Base-by-base conservation (phyloP, 2,113 vertebrate genomes). In the Sprattus sprattus region DNA sequence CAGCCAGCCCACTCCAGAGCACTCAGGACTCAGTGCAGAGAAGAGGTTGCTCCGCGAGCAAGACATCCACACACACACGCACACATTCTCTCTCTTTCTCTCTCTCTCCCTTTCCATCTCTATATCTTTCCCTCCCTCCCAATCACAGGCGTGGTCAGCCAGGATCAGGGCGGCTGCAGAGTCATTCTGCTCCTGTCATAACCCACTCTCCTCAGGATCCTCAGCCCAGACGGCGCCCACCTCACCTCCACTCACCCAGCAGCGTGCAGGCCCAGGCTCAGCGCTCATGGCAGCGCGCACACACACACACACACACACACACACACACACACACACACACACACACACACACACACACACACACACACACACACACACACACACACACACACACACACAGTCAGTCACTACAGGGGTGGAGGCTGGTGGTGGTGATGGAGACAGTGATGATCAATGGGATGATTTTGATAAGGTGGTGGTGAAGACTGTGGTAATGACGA, bases 271-370 rank as follows among this genome's bases (percentile, higher is more conserved):
- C 50, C 2, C 10, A 47, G 32, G 18, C 20, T 20, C 46, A 32
- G 25, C n/a, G 2, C 81, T 32, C 82, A 83, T 50, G 28, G 16
- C 6, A 2, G 82, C 81, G 25, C 22, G 20, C 47, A 50, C 9
- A 44, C 84, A 85, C 84, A 85, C 75, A 85, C 25, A 81, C 25
- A 28, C 50, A 81, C 50, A 85, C 84, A 85, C 85, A 85, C 85
- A 85, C 80, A n/a, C n/a, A n/a, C n/a, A 50, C 22, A 44, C 49
- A 52, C 1, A 44, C 84, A 85, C 75, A 85, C 78, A 85, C n/a
- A 50, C 22, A 44, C 49, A 52, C 1, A 44, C 84, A 85, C 75
- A 85, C 78, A 85, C n/a, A 50, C 22, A 44, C 49, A 52, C 1
- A 44, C 84, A 85, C 75, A 85, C 78, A 85, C n/a, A 50, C 22